Percentiles rank a stretch among this genome's conserved stretches.
These are phyloP conservation scores for Hiodon alosoides DNA, from an alignment of 2,113 vertebrate species.

Conservation along the genomic window DNA sequence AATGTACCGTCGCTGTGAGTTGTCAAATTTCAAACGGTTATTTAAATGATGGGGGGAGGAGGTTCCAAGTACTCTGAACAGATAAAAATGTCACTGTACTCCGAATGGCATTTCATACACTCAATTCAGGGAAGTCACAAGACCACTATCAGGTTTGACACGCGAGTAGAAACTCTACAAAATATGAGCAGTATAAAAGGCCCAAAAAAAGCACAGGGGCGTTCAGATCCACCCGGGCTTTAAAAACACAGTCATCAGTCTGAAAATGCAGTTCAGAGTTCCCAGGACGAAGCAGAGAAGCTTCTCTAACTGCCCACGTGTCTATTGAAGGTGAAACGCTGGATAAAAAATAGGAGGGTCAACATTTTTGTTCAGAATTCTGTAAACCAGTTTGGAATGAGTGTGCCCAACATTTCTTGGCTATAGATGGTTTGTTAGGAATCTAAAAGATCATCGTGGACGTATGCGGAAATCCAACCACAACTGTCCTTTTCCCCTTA, in stretches of 20 bases:
- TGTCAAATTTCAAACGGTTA: too few relatives aligned
- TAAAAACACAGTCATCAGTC: background rate
- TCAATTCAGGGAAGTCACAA: background rate
- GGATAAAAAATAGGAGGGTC: background rate
- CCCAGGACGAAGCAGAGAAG: conserved; percentile 8
- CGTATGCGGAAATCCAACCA: background rate
- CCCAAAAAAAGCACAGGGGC: background rate
- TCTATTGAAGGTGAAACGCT: conserved; percentile 1
- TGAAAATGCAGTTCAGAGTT: conserved; percentile 3
- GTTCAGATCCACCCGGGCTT: conserved; percentile 7
- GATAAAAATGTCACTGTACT: background rate
- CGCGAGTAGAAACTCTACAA: conserved; percentile 24
- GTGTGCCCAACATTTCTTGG: background rate
- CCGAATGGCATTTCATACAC: too few relatives aligned
- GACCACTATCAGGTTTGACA: background rate
- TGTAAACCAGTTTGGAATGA: conserved; percentile 9
- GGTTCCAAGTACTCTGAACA: too few relatives aligned
- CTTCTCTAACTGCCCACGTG: conserved; percentile 6
- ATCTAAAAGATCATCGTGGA: background rate
- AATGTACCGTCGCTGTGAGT: background rate
- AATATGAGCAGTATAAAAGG: conserved; percentile 13
- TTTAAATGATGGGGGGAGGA: too few relatives aligned
- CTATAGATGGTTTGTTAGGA: background rate
- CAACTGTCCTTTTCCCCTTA: background rate
- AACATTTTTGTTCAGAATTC: background rate